Percentiles rank a stretch among this genome's conserved stretches.
Conservation (phyloP, 2,113 vertebrate genomes). For the Pluvialis apricaria region DNA sequence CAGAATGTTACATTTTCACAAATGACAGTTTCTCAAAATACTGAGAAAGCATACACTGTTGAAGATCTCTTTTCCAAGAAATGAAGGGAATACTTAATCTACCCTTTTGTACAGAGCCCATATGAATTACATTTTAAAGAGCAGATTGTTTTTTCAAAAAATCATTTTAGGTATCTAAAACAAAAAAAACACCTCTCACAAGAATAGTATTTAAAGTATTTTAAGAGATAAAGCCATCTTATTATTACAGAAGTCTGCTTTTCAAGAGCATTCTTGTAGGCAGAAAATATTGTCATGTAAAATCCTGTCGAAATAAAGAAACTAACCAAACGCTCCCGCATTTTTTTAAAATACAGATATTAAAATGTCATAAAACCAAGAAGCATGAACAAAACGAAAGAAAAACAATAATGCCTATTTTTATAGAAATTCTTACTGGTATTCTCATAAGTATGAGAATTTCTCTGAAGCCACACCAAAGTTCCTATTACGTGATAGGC, state of each 20-base stretch:
- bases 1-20: neutral
- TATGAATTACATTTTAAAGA: neutral
- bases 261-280: neutral
- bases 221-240: neutral
- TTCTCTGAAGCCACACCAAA: neutral
- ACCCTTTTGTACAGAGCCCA: neutral
- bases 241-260: neutral
- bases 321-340: neutral
- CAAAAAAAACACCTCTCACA: neutral
- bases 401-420: neutral
- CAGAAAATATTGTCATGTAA: neutral
- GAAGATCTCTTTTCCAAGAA: neutral
- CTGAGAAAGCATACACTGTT: neutral
- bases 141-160: neutral
- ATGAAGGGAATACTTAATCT: neutral
- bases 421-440: neutral
- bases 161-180: neutral
- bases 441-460: neutral
- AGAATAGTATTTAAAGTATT: neutral
- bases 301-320: neutral
- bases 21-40: neutral
- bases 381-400: neutral
- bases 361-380: neutral
- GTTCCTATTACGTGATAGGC: neutral
- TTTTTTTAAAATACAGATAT: neutral